These are phyloP conservation scores for Neoaliturus tenellus DNA, from an alignment of 2,888 invertebrate genomes.

Conservation along the genomic window DNA sequence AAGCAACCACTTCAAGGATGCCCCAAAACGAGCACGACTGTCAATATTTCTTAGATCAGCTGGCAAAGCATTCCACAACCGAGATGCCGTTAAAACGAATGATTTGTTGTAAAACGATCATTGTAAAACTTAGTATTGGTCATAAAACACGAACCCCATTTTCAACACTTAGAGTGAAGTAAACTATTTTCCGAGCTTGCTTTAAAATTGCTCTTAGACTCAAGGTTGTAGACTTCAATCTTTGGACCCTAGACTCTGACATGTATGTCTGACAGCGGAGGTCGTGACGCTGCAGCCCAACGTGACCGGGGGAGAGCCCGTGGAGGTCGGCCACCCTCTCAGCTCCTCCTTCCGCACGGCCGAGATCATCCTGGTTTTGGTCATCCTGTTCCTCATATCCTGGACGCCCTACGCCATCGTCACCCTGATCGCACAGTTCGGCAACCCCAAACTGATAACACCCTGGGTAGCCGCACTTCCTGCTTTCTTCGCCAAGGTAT, in stretches of 20 bases:
- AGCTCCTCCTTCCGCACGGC: conserved; percentile 67
- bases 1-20: too few species aligned
- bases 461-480: conserved; percentile 72
- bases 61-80: too few species aligned
- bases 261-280: not conserved
- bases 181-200: too few species aligned
- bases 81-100: too few species aligned
- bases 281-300: conserved; percentile 22
- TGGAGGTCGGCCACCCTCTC: conserved; percentile 36
- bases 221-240: not conserved
- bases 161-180: too few species aligned
- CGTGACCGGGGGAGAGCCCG: not conserved
- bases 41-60: too few species aligned
- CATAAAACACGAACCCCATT: too few species aligned
- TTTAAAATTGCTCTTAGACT: too few species aligned
- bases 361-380: conserved; percentile 70
- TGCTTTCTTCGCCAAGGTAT: conserved; percentile 72
- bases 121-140: too few species aligned
- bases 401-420: conserved; percentile 74
- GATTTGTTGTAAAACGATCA: too few species aligned
- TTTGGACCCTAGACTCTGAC: too few species aligned
- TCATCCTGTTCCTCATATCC: conserved; percentile 71
- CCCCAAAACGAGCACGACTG: too few species aligned
- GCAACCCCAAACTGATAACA: conserved; percentile 69
- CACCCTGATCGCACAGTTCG: conserved; percentile 72